Evolutionary conservation across 2,113 vertebrate genomes (phyloP).

Genomic region (Pteruthius melanotis): DNA sequence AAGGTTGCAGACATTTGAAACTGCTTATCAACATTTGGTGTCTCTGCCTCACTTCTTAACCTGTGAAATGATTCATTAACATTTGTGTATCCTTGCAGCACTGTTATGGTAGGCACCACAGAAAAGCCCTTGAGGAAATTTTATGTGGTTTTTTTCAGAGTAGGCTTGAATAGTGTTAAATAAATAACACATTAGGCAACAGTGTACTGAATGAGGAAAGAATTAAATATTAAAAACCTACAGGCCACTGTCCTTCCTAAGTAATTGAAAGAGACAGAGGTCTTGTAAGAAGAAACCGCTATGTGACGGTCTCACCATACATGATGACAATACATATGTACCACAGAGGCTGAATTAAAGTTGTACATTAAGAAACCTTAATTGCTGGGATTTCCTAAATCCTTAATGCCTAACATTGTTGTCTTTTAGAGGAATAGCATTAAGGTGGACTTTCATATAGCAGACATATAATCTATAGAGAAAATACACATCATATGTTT

Average conservation of each 20-base stretch:
- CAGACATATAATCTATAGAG: not conserved
- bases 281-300: not conserved
- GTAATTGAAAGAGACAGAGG: not conserved
- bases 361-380: not conserved
- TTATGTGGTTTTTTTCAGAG: not conserved
- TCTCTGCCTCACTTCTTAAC: not conserved
- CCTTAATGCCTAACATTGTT: not conserved
- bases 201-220: not conserved
- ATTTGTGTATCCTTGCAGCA: not conserved
- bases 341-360: not conserved
- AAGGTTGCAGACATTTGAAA: not conserved
- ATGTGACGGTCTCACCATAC: not conserved
- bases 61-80: not conserved
- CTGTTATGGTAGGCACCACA: not conserved
- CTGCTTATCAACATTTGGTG: not conserved
- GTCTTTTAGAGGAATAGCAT: not conserved
- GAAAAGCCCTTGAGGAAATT: conserved; percentile 28
- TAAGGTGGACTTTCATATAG: not conserved
- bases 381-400: not conserved
- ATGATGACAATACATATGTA: not conserved
- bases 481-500: not conserved
- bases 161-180: not conserved
- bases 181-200: not conserved
- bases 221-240: conserved; percentile 30
- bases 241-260: not conserved